Conservation (phyloP, 2,113 vertebrate genomes). For the Thunnus thynnus region DNA sequence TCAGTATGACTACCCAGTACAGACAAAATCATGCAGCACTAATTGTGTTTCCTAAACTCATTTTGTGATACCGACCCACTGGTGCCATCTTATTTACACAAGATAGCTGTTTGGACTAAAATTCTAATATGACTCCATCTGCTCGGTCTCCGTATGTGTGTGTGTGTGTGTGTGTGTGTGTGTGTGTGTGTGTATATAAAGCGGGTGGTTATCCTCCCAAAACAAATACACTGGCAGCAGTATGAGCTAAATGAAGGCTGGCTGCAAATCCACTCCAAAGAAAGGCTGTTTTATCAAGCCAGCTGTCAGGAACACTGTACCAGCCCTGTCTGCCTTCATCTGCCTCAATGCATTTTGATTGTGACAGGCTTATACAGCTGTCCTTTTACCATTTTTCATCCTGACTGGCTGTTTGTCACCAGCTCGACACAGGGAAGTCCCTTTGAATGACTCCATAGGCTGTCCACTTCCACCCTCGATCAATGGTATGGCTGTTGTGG, state of each 20-base stretch:
- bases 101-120: conserved; percentile 22
- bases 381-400: conserved; percentile 51
- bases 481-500: conserved; percentile 58
- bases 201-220: conserved; percentile 42
- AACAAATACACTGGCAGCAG: conserved; percentile 70
- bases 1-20: neutral
- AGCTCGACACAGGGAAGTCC: conserved; percentile 47
- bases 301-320: conserved; percentile 64
- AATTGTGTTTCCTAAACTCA: conserved; percentile 38
- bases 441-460: conserved; percentile 46
- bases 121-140: conserved; percentile 40
- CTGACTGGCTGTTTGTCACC: conserved; percentile 41
- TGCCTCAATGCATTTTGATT: conserved; percentile 71
- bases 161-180: conserved; percentile 12
- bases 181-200: conserved; percentile 12
- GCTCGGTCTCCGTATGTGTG: conserved; percentile 7
- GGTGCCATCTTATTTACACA: conserved; percentile 25
- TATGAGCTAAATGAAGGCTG: conserved; percentile 49
- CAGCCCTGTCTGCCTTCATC: conserved; percentile 62
- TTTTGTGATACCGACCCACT: conserved; percentile 23
- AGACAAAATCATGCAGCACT: neutral
- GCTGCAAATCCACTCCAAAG: conserved; percentile 49
- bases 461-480: conserved; percentile 44
- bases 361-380: conserved; percentile 55
- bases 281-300: conserved; percentile 50